These are phyloP conservation scores for Hoplias malabaricus DNA, from an alignment of 2,113 vertebrate species.

Conservation along the genomic window DNA sequence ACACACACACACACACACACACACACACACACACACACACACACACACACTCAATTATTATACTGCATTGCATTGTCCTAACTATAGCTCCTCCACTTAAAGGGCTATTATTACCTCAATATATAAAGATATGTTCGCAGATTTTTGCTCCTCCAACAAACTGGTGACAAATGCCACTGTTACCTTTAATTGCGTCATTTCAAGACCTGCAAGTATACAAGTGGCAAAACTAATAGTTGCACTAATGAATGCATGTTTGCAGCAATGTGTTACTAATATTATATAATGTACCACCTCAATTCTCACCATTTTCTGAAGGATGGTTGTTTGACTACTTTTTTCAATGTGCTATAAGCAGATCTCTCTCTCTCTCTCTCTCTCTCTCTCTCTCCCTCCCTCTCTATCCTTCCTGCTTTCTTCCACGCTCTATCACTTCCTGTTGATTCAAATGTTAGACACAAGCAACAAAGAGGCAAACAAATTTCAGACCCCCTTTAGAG, in stretches of 20 bases:
- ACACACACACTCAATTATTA: neutral
- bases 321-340: neutral
- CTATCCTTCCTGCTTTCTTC: too few relatives aligned
- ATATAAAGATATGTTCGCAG: neutral
- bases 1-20: too few relatives aligned
- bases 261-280: neutral
- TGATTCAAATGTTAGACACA: neutral
- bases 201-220: neutral
- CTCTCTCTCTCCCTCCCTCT: too few relatives aligned
- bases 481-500: neutral
- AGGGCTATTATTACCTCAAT: neutral
- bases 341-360: too few relatives aligned
- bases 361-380: too few relatives aligned
- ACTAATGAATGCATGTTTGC: neutral
- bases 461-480: neutral
- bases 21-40: too few relatives aligned
- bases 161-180: neutral
- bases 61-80: neutral
- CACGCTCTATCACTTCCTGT: neutral
- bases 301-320: neutral
- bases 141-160: neutral
- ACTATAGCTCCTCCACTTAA: neutral
- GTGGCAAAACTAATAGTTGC: neutral
- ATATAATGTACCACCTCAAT: neutral
- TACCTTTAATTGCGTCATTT: slow-evolving; percentile 1